These are phyloP conservation scores for Microchirus variegatus DNA, from an alignment of 2,797 vertebrate genomes.

Conservation along the genomic window DNA sequence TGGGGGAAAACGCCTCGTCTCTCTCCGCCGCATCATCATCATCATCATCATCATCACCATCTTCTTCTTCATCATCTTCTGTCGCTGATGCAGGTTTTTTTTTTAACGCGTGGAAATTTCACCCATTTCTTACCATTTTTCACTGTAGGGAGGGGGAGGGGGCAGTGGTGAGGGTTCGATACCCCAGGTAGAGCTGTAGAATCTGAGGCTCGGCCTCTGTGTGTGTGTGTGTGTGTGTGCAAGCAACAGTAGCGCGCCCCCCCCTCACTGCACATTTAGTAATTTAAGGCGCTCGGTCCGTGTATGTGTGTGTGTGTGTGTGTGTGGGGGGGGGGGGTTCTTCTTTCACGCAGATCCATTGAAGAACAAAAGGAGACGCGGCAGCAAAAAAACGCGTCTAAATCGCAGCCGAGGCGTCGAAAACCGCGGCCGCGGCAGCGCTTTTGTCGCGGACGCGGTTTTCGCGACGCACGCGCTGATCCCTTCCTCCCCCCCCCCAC, in stretches of 20 bases:
- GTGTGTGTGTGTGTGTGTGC: no score
- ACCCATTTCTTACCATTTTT: constrained; percentile 20
- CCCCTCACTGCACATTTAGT: no score
- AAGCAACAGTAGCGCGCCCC: no score
- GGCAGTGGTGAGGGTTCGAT: constrained; percentile 13
- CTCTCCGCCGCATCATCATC: constrained; percentile 49
- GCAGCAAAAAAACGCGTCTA: constrained; percentile 23
- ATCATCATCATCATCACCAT: not conserved
- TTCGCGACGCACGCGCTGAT: no score
- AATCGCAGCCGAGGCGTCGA: constrained; percentile 1
- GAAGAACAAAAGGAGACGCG: constrained; percentile 68
- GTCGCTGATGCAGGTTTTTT: not conserved
- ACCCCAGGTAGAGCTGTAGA: not conserved
- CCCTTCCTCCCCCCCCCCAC: no score
- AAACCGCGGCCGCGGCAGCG: constrained; percentile 1
- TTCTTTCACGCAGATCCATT: constrained; percentile 74
- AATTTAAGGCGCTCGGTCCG: not conserved
- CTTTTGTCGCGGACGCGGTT: no score
- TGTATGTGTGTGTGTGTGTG: not conserved
- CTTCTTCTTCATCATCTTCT: constrained; percentile 5
- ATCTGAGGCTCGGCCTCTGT: no score
- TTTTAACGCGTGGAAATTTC: constrained; percentile 22
- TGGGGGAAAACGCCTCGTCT: constrained; percentile 61
- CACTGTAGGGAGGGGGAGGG: constrained; percentile 5
- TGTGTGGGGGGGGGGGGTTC: constrained; percentile 50